Conservation (phyloP, 2,113 vertebrate species). For the Lampris incognitus region DNA sequence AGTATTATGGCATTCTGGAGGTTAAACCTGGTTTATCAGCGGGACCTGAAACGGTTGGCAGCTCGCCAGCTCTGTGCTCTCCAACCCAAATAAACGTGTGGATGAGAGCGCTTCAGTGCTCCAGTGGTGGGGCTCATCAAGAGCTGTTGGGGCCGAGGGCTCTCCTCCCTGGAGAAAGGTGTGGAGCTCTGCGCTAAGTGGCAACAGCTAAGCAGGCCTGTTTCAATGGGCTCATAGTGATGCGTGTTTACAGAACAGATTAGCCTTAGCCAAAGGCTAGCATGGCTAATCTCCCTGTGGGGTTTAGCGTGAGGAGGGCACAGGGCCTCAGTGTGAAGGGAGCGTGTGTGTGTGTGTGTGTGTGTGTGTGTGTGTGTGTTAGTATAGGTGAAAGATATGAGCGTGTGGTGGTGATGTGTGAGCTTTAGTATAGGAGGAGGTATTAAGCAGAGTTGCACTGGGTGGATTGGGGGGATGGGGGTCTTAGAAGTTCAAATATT, state of each 20-base stretch:
- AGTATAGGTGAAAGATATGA: constrained; percentile 48
- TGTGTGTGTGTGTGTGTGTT: constrained; percentile 16
- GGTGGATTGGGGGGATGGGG: constrained; percentile 35
- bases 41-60: constrained; percentile 14
- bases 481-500: constrained; percentile 79
- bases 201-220: constrained; percentile 27
- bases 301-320: constrained; percentile 51
- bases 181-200: constrained; percentile 8
- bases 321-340: constrained; percentile 34
- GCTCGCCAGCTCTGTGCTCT: constrained; percentile 9
- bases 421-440: constrained; percentile 55
- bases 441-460: constrained; percentile 58
- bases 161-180: constrained; percentile 47
- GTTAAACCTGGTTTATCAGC: constrained; percentile 9
- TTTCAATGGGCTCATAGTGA: constrained; percentile 66
- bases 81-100: constrained; percentile 41
- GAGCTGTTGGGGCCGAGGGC: constrained; percentile 32
- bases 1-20: constrained; percentile 18
- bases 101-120: constrained; percentile 22
- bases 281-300: constrained; percentile 68
- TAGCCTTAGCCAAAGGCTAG: constrained; percentile 70
- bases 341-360: constrained; percentile 32
- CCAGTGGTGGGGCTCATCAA: constrained; percentile 39
- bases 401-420: constrained; percentile 55
- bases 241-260: constrained; percentile 81